These are phyloP conservation scores for Aurelia sp. DNA, from an alignment of 30 jellyfish, hydroid and myxozoan genomes.

Conservation along the genomic window DNA sequence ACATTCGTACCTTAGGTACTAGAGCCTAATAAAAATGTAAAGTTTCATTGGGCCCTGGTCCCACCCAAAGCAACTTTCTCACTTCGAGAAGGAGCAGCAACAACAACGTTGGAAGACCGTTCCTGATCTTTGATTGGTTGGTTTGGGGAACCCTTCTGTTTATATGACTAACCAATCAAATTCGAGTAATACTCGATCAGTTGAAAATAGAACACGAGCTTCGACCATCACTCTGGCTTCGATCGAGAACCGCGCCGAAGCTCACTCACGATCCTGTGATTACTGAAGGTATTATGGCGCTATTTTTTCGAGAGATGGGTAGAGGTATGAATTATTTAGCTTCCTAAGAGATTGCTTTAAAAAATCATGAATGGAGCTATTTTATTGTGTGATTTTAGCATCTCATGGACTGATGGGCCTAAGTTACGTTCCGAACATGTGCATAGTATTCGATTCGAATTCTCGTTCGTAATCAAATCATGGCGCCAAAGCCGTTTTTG, in stretches of 20 bases:
- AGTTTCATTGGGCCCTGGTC: no score
- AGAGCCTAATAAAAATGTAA: no score
- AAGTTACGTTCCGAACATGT: no score
- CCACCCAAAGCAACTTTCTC: no score
- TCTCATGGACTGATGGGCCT: no score
- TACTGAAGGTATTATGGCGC: no score
- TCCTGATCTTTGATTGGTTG: conserved; percentile 14
- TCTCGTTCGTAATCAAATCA: no score
- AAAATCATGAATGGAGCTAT: background rate
- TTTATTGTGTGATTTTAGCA: background rate
- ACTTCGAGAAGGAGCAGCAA: background rate
- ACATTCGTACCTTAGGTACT: no score
- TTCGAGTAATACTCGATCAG: conserved; percentile 22
- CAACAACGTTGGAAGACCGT: conserved; percentile 19
- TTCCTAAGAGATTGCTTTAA: no score
- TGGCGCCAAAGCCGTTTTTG: no score
- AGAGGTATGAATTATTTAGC: conserved; percentile 10
- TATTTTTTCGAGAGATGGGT: conserved; percentile 27
- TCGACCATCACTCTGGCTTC: conserved; percentile 10
- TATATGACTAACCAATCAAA: conserved; percentile 28
- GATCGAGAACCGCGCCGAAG: conserved; percentile 35
- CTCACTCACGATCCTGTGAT: no score
- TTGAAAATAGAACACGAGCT: conserved; percentile 55
- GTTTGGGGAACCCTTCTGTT: conserved; percentile 26
- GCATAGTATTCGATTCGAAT: no score